Percentiles rank a stretch among this genome's conserved stretches.
phyloP scores from a whole-genome alignment of 2,888 invertebrate species.

The Aethes cnicana region DNA sequence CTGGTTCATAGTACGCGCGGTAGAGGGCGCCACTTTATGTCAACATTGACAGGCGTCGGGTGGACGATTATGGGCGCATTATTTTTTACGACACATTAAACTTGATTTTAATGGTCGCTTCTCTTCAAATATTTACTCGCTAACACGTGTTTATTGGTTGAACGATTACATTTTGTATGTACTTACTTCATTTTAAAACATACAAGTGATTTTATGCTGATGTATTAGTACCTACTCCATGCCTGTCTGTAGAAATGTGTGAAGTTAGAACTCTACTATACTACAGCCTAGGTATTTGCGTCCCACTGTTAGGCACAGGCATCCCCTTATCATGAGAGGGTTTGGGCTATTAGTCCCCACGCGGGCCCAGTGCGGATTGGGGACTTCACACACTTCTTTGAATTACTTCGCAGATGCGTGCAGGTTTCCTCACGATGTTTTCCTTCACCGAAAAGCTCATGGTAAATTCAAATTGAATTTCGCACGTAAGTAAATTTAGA shows the following conservation, averaged over 20 bases:
- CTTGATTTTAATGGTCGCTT: conserved; percentile 64
- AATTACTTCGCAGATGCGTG: no score
- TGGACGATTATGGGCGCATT: conserved; percentile 65
- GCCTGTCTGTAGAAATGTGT: no score
- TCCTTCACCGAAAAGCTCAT: no score
- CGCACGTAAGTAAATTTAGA: no score
- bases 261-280: background rate
- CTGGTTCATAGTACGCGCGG: conserved; percentile 56
- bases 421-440: no score
- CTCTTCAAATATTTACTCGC: conserved; percentile 59
- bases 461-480: no score
- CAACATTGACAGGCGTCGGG: conserved; percentile 60
- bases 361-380: no score
- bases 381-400: no score
- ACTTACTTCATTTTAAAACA: conserved; percentile 2
- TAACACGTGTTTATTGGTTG: conserved; percentile 50
- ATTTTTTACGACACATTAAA: conserved; percentile 68
- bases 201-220: conserved; percentile 9
- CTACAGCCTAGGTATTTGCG: no score
- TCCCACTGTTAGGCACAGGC: no score
- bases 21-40: conserved; percentile 73
- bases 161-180: conserved; percentile 12
- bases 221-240: background rate
- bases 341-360: no score
- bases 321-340: no score